Evolutionary conservation across 2,797 vertebrate genomes (phyloP).

Genomic region (Gymnothorax reevesii): DNA sequence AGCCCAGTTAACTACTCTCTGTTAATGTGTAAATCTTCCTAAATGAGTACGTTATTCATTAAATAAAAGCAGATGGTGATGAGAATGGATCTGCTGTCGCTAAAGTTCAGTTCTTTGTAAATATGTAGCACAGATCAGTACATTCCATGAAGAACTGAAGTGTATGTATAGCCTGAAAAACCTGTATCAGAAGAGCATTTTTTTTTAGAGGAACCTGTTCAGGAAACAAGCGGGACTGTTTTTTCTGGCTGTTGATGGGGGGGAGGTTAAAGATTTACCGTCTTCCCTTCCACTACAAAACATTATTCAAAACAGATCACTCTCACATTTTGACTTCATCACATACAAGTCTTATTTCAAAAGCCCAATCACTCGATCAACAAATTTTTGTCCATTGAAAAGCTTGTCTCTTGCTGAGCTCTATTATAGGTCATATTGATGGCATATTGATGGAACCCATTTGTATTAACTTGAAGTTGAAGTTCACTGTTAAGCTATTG

Average conservation of each 20-base stretch:
- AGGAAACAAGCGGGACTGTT: neutral
- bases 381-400: neutral
- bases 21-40: constrained; percentile 45
- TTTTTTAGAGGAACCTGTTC: constrained; percentile 3
- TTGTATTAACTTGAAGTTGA: no score
- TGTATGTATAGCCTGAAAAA: constrained; percentile 17
- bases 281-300: neutral
- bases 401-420: neutral
- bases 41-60: constrained; percentile 40
- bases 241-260: neutral
- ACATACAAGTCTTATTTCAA: neutral
- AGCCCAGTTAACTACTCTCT: neutral
- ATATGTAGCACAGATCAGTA: neutral
- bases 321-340: neutral
- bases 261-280: constrained; percentile 6
- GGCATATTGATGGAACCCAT: neutral
- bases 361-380: neutral
- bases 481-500: neutral
- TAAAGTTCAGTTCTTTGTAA: neutral
- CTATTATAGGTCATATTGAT: neutral
- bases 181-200: constrained; percentile 3
- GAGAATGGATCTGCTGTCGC: neutral
- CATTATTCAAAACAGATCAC: neutral
- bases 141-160: constrained; percentile 2
- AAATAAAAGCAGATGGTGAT: constrained; percentile 4